These are phyloP conservation scores for Ernsta delagoae DNA, from an alignment of 2,888 invertebrate genomes.

Conservation along the genomic window DNA sequence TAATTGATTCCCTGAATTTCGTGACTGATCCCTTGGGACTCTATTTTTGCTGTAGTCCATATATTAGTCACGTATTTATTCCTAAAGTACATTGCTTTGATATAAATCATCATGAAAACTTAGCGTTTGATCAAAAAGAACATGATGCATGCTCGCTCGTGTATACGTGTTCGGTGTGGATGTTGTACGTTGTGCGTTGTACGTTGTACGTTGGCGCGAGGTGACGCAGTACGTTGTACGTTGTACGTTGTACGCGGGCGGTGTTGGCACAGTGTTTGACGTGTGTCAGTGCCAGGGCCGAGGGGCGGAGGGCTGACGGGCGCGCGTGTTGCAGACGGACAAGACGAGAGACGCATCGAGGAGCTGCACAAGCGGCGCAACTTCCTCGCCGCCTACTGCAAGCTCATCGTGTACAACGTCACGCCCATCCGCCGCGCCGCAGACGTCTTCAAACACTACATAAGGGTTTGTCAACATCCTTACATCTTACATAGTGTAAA, in stretches of 20 bases:
- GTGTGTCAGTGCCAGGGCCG: not conserved
- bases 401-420: conserved; percentile 98
- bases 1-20: not conserved
- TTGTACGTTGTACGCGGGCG: too few relatives aligned
- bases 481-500: too few relatives aligned
- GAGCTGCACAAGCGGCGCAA: conserved; percentile 98
- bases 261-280: not conserved
- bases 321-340: conserved; percentile 86
- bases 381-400: conserved; percentile 98
- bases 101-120: not conserved
- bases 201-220: too few relatives aligned
- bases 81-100: not conserved
- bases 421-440: conserved; percentile 96
- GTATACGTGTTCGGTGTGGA: too few relatives aligned
- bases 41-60: not conserved
- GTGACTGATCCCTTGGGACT: too few relatives aligned
- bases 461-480: conserved; percentile 86
- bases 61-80: conserved; percentile 6
- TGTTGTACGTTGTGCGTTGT: too few relatives aligned
- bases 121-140: not conserved
- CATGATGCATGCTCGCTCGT: not conserved
- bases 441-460: conserved; percentile 98
- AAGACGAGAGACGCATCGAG: conserved; percentile 98
- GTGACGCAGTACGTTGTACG: too few relatives aligned
- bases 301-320: conserved; percentile 5